phyloP scores from a whole-genome alignment of 2,888 invertebrate genomes.

The Eudemis profundana region DNA sequence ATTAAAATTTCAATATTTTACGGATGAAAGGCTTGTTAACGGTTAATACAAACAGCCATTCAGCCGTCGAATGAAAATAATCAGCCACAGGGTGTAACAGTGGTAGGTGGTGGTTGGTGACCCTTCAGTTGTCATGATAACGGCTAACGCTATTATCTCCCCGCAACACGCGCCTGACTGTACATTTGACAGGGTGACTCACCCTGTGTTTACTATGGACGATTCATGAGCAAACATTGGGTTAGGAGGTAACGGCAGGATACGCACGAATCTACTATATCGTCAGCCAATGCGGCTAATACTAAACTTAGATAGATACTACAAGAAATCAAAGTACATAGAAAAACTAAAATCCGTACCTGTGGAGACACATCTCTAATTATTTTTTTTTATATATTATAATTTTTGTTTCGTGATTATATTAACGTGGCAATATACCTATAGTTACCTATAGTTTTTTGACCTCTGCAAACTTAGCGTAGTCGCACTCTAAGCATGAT shows the following conservation, averaged over 20 bases:
- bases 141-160: constrained; percentile 31
- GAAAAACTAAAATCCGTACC: no score
- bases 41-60: no score
- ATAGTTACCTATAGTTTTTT: no score
- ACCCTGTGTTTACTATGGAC: constrained; percentile 37
- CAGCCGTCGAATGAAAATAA: no score
- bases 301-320: no score
- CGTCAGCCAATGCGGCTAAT: constrained; percentile 19
- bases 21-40: no score
- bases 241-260: constrained; percentile 30
- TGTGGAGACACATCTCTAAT: no score
- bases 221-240: constrained; percentile 36
- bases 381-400: neutral
- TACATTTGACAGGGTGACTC: constrained; percentile 38
- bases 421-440: no score
- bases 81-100: constrained; percentile 7
- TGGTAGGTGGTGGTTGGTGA: constrained; percentile 13
- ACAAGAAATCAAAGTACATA: neutral
- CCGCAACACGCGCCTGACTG: constrained; percentile 31
- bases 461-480: no score
- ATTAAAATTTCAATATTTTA: no score
- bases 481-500: no score
- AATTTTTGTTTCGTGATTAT: no score
- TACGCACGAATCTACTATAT: constrained; percentile 6
- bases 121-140: constrained; percentile 10